These are phyloP conservation scores for Chesias legatella DNA, from an alignment of 2,888 invertebrate species.

Conservation along the genomic window DNA sequence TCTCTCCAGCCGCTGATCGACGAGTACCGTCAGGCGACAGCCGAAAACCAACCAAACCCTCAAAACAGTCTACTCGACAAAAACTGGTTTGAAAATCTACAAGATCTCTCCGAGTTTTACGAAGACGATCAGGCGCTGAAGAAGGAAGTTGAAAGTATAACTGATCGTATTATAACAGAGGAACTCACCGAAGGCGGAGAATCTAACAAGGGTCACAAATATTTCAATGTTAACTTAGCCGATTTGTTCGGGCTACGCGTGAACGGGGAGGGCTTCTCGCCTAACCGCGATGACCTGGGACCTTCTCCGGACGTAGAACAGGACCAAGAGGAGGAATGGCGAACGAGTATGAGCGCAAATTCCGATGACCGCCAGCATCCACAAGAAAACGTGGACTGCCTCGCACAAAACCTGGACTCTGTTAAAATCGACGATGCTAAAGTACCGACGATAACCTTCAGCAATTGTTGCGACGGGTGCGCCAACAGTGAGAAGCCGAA, in stretches of 20 bases:
- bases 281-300: constrained; percentile 49
- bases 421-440: constrained; percentile 65
- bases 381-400: constrained; percentile 47
- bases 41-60: constrained; percentile 39
- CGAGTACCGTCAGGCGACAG: constrained; percentile 51
- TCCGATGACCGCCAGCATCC: constrained; percentile 52
- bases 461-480: constrained; percentile 68
- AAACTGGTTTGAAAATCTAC: constrained; percentile 64
- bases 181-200: constrained; percentile 44
- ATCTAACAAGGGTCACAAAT: constrained; percentile 41
- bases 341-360: constrained; percentile 68
- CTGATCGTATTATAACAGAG: constrained; percentile 55
- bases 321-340: constrained; percentile 74
- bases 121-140: constrained; percentile 67
- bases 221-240: constrained; percentile 71
- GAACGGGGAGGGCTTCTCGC: constrained; percentile 59
- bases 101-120: constrained; percentile 72
- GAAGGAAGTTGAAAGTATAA: constrained; percentile 59
- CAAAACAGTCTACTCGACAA: constrained; percentile 52
- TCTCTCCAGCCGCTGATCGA: constrained; percentile 67
- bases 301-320: constrained; percentile 54
- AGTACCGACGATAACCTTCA: constrained; percentile 73
- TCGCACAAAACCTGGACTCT: constrained; percentile 57
- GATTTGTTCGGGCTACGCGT: constrained; percentile 62
- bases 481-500: constrained; percentile 48